phyloP scores from a whole-genome alignment of 2,888 invertebrate species.

The Drosophila borborema region DNA sequence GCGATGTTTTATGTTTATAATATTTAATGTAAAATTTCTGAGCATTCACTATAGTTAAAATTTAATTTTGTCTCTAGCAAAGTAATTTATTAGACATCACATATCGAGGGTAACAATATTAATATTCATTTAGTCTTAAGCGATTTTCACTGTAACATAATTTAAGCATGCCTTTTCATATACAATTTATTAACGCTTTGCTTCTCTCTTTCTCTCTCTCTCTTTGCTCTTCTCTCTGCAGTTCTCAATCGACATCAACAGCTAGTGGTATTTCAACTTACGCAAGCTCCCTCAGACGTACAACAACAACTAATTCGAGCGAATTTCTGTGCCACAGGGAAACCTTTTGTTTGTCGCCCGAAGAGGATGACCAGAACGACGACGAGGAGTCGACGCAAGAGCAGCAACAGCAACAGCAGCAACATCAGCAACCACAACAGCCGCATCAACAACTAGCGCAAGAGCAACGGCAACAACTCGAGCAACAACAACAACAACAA shows the following conservation, averaged over 20 bases:
- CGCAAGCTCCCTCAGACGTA: conserved; percentile 84
- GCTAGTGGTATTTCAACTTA: conserved; percentile 85
- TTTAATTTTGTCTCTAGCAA: neutral
- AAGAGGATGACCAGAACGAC: conserved; percentile 76
- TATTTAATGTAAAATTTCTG: neutral
- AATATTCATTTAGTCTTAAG: conserved; percentile 13
- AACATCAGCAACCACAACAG: conserved; percentile 22
- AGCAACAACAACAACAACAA: conserved; percentile 31
- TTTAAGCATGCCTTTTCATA: conserved; percentile 2
- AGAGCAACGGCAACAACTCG: conserved; percentile 16
- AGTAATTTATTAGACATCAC: neutral
- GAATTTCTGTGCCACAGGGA: conserved; percentile 85
- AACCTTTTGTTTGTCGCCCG: conserved; percentile 84
- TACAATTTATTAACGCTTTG: conserved; percentile 5
- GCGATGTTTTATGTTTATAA: neutral
- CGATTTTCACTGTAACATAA: conserved; percentile 24
- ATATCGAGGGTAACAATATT: neutral
- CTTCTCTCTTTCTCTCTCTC: neutral
- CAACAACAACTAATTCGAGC: conserved; percentile 84
- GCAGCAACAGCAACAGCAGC: conserved; percentile 23
- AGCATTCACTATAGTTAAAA: neutral
- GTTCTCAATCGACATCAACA: conserved; percentile 84
- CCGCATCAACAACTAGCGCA: conserved; percentile 32
- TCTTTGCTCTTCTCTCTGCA: conserved; percentile 41
- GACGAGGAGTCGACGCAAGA: conserved; percentile 51